Percentiles rank a stretch among this genome's conserved stretches.
phyloP scores from a whole-genome alignment of 35 echinoderm and acorn worm genomes.

The Ptychodera flava region DNA sequence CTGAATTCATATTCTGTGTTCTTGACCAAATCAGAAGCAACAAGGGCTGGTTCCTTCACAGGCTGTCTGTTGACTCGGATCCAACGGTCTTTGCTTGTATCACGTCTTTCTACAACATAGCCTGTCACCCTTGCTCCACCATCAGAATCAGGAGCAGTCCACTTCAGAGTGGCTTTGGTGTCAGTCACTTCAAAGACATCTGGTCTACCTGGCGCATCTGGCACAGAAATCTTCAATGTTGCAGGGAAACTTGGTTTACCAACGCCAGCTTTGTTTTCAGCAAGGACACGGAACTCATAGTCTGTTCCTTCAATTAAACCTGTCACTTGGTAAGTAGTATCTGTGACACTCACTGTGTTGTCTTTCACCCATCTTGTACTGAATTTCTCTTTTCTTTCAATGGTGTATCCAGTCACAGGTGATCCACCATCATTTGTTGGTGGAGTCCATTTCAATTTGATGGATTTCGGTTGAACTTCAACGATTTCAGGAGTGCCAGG shows the following conservation, averaged over 20 bases:
- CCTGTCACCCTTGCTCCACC: slow-evolving; percentile 3
- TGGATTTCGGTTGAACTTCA: slow-evolving; percentile 37
- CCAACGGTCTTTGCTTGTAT: slow-evolving; percentile 4
- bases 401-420: slow-evolving; percentile 46
- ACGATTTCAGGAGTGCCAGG: slow-evolving; percentile 2
- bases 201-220: slow-evolving; percentile 10
- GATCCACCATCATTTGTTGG: slow-evolving; percentile 51
- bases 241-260: slow-evolving; percentile 12
- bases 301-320: neutral
- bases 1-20: slow-evolving; percentile 15
- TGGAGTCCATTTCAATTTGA: slow-evolving; percentile 44
- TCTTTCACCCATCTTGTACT: slow-evolving; percentile 57
- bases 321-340: slow-evolving; percentile 11
- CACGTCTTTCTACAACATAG: slow-evolving; percentile 5
- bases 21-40: neutral
- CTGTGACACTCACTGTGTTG: slow-evolving; percentile 18
- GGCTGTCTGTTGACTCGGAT: neutral
- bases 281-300: neutral
- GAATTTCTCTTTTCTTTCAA: slow-evolving; percentile 51
- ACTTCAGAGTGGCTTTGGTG: neutral
- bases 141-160: slow-evolving; percentile 5
- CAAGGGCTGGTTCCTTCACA: neutral
- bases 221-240: slow-evolving; percentile 18
- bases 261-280: neutral
- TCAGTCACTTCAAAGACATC: neutral